A percentile compares a stretch with the other conserved stretches of the same genome.
Conservation (phyloP, 2,113 vertebrate genomes). For the Psammodynastes pulverulentus region DNA sequence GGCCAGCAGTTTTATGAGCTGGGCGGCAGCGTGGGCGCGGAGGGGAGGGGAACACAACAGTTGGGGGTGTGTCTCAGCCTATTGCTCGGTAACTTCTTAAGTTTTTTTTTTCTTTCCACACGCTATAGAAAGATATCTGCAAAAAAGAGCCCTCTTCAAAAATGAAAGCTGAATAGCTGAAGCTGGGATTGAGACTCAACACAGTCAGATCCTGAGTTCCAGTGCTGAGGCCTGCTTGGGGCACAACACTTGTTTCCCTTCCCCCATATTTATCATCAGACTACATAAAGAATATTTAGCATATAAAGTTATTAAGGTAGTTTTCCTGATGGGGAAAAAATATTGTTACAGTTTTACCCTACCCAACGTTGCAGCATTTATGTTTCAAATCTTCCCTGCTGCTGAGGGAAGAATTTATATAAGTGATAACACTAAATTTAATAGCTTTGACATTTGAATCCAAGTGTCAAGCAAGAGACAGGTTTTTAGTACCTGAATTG, state of each 20-base stretch:
- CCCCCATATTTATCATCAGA: background rate
- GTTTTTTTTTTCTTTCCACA: background rate
- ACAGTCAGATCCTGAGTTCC: background rate
- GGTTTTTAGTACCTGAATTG: background rate
- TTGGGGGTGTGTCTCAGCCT: slow-evolving; percentile 4
- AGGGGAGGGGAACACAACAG: background rate
- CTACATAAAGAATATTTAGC: background rate
- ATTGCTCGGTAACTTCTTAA: background rate
- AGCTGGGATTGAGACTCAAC: background rate
- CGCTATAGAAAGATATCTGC: background rate
- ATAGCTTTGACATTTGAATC: background rate
- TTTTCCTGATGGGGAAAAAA: background rate
- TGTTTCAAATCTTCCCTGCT: background rate
- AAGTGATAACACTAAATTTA: background rate
- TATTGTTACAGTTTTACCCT: background rate
- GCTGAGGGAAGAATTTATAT: background rate
- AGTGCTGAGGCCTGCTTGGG: background rate
- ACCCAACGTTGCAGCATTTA: background rate
- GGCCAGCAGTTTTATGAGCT: slow-evolving; percentile 31
- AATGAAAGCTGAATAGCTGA: background rate
- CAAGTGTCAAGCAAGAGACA: background rate
- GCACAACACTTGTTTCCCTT: background rate
- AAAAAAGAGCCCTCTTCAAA: background rate
- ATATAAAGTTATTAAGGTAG: background rate
- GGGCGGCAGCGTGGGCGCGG: background rate